phyloP scores from a whole-genome alignment of 2,113 vertebrate genomes.

The Dolichotis patagonum region DNA sequence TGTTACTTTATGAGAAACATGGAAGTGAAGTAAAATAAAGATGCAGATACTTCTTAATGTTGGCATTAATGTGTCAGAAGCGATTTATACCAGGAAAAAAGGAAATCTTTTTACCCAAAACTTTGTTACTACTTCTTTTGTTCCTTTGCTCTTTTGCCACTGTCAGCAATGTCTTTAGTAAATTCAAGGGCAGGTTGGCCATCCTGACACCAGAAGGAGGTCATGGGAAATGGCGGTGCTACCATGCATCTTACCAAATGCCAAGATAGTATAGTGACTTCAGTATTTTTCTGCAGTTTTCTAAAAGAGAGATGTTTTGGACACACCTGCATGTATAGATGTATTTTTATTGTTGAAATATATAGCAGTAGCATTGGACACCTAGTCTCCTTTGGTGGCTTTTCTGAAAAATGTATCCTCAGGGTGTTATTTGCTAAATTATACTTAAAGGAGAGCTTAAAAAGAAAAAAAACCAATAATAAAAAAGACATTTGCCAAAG shows the following conservation, averaged over 20 bases:
- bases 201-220: not conserved
- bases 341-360: not conserved
- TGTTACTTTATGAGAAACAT: not conserved
- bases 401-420: not conserved
- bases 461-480: not conserved
- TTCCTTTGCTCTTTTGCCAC: not conserved
- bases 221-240: not conserved
- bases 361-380: not conserved
- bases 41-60: not conserved
- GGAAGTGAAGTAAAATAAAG: not conserved
- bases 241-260: not conserved
- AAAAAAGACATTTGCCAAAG: not conserved
- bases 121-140: not conserved
- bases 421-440: not conserved
- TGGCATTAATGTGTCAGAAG: not conserved
- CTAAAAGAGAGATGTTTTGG: not conserved
- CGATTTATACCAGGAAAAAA: not conserved
- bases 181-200: not conserved
- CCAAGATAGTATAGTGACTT: not conserved
- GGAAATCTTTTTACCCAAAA: not conserved
- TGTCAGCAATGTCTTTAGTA: not conserved
- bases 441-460: not conserved
- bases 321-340: not conserved
- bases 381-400: not conserved
- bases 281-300: not conserved